Percentiles rank a stretch among this genome's conserved stretches.
Evolutionary conservation across 2,888 invertebrate genomes (phyloP).

Genomic region (Lithophane leautieri): DNA sequence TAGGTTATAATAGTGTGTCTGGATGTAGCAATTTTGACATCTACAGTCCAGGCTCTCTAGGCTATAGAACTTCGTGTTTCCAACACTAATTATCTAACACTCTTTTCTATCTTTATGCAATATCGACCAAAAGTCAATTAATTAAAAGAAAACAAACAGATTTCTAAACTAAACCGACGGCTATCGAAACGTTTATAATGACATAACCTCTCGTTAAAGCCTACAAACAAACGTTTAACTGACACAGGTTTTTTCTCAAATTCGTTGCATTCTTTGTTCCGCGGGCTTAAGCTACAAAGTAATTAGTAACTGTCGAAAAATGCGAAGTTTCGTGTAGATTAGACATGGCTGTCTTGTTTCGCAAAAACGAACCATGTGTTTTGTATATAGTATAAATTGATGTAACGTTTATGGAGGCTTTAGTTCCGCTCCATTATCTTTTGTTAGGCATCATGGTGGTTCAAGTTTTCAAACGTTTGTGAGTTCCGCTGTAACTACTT

Average conservation of each 20-base stretch:
- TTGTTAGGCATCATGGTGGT: constrained; percentile 41
- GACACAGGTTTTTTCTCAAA: constrained; percentile 21
- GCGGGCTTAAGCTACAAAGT: constrained; percentile 42
- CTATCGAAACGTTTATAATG: constrained; percentile 24
- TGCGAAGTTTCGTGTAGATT: constrained; percentile 54
- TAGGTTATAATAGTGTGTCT: too few relatives aligned
- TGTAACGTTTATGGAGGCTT: constrained; percentile 51
- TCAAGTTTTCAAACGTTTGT: constrained; percentile 34
- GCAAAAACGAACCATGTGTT: constrained; percentile 55
- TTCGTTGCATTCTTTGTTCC: constrained; percentile 38
- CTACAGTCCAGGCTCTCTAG: too few relatives aligned
- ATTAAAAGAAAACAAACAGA: constrained; percentile 11
- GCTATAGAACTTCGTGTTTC: too few relatives aligned
- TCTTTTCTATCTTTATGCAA: neutral
- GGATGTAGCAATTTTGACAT: too few relatives aligned
- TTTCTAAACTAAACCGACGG: constrained; percentile 23
- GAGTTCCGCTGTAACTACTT: constrained; percentile 17
- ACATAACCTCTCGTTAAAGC: constrained; percentile 40
- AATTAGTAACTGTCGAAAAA: constrained; percentile 62
- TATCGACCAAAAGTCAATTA: neutral
- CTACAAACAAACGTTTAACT: constrained; percentile 19
- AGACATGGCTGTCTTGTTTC: constrained; percentile 53
- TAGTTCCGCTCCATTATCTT: constrained; percentile 59
- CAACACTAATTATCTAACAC: too few relatives aligned
- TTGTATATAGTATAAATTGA: constrained; percentile 49